A percentile compares a stretch with the other conserved stretches of the same genome.
Evolutionary conservation across 2,888 invertebrate species (phyloP).

Genomic region (Mantis religiosa): DNA sequence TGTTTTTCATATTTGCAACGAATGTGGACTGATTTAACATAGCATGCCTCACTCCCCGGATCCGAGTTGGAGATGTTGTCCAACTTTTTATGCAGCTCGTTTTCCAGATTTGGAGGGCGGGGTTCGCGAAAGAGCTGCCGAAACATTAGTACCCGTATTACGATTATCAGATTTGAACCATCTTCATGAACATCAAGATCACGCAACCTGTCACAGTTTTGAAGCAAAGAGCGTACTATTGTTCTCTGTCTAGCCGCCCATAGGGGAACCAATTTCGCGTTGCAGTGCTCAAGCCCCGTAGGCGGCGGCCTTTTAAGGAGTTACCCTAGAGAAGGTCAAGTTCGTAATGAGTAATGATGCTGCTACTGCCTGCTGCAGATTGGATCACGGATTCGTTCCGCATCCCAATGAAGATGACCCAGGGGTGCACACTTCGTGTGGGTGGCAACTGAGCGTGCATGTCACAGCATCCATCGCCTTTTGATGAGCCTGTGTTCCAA

Average conservation of each 20-base stretch:
- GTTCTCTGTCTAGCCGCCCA: background rate
- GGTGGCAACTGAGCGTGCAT: background rate
- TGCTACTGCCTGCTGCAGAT: background rate
- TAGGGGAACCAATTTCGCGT: background rate
- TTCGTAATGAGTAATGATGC: background rate
- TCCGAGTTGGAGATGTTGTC: too few relatives aligned
- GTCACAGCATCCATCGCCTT: background rate
- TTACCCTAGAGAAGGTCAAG: background rate
- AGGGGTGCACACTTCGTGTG: background rate
- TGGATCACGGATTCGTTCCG: background rate
- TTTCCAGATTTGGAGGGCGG: too few relatives aligned
- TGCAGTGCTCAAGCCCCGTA: background rate
- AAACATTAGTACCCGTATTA: too few relatives aligned
- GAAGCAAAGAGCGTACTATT: background rate
- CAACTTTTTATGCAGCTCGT: too few relatives aligned
- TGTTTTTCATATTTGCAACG: too few relatives aligned
- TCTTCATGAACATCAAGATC: too few relatives aligned
- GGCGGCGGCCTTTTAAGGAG: background rate
- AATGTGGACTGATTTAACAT: too few relatives aligned
- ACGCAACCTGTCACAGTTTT: background rate
- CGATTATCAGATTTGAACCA: too few relatives aligned
- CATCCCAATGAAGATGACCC: background rate
- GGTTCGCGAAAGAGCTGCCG: too few relatives aligned
- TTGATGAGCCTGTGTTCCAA: too few relatives aligned
- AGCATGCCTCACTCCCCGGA: too few relatives aligned